These are phyloP conservation scores for Lasius fuliginosus DNA, from an alignment of 2,888 invertebrate species.

Conservation along the genomic window DNA sequence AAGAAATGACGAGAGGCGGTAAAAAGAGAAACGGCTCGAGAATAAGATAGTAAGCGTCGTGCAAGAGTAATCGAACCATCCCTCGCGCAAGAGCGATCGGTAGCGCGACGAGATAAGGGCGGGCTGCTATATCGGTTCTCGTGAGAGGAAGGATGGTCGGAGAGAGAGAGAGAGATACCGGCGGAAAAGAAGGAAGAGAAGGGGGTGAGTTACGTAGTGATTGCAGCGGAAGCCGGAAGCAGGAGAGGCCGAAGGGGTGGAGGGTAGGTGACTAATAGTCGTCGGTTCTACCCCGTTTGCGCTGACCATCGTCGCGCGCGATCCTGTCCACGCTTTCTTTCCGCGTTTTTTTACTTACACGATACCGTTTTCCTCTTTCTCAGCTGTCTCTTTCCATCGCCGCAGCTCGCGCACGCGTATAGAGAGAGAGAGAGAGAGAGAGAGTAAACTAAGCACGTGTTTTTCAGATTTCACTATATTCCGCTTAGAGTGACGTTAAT, in stretches of 20 bases:
- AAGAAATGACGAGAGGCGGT: constrained; percentile 72
- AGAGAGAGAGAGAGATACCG: constrained; percentile 34
- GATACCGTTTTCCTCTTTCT: constrained; percentile 6
- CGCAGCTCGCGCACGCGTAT: constrained; percentile 23
- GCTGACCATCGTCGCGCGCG: constrained; percentile 71
- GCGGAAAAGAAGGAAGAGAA: background rate
- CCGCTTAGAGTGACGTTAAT: constrained; percentile 55
- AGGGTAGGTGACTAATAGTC: constrained; percentile 79
- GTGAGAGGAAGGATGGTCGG: constrained; percentile 17
- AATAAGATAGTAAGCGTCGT: constrained; percentile 79
- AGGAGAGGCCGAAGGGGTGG: constrained; percentile 62
- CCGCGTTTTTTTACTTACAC: constrained; percentile 66
- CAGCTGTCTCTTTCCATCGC: constrained; percentile 47
- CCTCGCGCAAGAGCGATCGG: constrained; percentile 68
- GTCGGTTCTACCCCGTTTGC: constrained; percentile 68
- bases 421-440: background rate
- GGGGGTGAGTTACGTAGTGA: constrained; percentile 72
- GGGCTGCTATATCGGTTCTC: constrained; percentile 73
- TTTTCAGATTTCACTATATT: constrained; percentile 51
- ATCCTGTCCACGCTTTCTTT: constrained; percentile 74
- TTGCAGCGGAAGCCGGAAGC: constrained; percentile 74
- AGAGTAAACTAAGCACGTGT: constrained; percentile 47
- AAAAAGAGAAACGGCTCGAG: constrained; percentile 69
- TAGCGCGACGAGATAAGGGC: constrained; percentile 81
- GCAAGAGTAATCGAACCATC: constrained; percentile 80